Conservation (phyloP, 2,888 invertebrate genomes). For the Cephus sareptanus region DNA sequence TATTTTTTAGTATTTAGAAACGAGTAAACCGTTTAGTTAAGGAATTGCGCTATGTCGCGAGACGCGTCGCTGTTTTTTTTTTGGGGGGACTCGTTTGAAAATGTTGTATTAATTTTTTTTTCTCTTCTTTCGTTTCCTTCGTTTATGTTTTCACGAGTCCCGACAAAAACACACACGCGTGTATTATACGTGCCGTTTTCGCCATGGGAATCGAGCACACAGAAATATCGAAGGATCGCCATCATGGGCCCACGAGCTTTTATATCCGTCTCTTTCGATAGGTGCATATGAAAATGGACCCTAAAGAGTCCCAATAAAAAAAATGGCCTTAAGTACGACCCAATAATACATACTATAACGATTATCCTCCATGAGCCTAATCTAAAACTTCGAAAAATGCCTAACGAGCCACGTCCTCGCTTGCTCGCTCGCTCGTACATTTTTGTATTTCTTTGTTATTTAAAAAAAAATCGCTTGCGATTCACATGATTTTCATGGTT, state of each 20-base stretch:
- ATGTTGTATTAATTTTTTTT: neutral
- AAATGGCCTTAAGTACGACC: neutral
- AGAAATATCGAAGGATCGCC: neutral
- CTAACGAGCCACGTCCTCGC: neutral
- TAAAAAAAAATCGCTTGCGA: neutral
- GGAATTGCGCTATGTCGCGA: neutral
- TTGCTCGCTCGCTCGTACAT: neutral
- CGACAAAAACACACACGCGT: neutral
- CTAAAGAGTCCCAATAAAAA: neutral
- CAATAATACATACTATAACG: neutral
- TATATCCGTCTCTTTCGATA: neutral
- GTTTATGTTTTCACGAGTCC: neutral
- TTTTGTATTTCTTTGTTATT: neutral
- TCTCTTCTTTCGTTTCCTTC: neutral
- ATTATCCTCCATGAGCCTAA: neutral
- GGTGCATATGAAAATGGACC: neutral
- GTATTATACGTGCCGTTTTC: neutral
- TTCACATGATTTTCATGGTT: neutral
- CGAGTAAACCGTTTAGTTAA: neutral
- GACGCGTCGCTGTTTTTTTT: neutral
- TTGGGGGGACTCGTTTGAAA: neutral
- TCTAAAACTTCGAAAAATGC: neutral
- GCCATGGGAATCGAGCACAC: neutral
- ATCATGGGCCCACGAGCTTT: neutral
- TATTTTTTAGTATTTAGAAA: slow-evolving; percentile 43